These are phyloP conservation scores for Argyrosomus japonicus DNA, from an alignment of 2,113 vertebrate species.

Conservation along the genomic window DNA sequence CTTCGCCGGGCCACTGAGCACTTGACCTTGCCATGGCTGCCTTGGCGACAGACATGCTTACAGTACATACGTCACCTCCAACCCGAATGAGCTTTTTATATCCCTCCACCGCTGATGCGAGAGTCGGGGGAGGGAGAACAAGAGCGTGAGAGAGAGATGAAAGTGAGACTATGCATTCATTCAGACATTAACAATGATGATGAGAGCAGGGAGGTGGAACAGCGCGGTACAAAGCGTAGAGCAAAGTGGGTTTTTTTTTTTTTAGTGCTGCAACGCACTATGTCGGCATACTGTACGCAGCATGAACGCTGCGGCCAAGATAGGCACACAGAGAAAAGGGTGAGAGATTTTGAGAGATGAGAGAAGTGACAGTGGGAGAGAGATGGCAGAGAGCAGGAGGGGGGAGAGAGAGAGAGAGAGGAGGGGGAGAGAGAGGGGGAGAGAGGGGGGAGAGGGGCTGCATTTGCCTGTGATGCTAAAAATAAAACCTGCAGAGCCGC, in stretches of 20 bases:
- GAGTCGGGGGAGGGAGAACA: not conserved
- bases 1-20: slow-evolving; percentile 50
- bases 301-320: not conserved
- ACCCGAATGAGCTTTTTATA: slow-evolving; percentile 50
- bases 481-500: slow-evolving; percentile 81
- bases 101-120: not conserved
- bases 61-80: slow-evolving; percentile 60
- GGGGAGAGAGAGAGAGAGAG: not conserved
- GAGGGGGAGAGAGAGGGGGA: not conserved
- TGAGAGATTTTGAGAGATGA: slow-evolving; percentile 69
- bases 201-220: slow-evolving; percentile 57
- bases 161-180: slow-evolving; percentile 53
- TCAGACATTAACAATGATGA: slow-evolving; percentile 61
- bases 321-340: slow-evolving; percentile 15
- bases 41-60: slow-evolving; percentile 57
- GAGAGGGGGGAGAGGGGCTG: slow-evolving; percentile 23
- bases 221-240: slow-evolving; percentile 18
- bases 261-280: slow-evolving; percentile 31
- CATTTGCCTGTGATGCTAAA: slow-evolving; percentile 80
- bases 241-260: not conserved
- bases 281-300: slow-evolving; percentile 18
- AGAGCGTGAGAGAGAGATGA: slow-evolving; percentile 33
- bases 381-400: slow-evolving; percentile 55
- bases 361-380: slow-evolving; percentile 67
- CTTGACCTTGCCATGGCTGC: slow-evolving; percentile 73